Percentiles rank a stretch among this genome's conserved stretches.
These are phyloP conservation scores for Argyrosomus japonicus DNA, from an alignment of 2,113 vertebrate species.

Conservation along the genomic window DNA sequence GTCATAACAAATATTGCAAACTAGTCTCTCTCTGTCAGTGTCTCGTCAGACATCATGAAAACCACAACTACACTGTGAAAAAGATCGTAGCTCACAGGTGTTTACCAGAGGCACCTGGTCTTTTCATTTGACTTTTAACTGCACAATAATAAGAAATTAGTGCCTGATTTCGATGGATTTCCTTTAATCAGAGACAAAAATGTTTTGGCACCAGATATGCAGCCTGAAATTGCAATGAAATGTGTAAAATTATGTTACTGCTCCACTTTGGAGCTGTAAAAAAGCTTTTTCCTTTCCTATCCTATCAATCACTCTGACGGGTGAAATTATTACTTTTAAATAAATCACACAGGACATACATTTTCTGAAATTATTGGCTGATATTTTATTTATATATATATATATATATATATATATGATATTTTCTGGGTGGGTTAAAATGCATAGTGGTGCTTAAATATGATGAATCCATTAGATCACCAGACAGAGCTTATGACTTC, in stretches of 20 bases:
- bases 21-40: neutral
- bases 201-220: neutral
- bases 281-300: neutral
- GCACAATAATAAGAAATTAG: conserved; percentile 21
- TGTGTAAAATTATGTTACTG: conserved; percentile 23
- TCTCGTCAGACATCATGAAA: conserved; percentile 4
- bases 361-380: neutral
- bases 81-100: neutral
- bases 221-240: conserved; percentile 1
- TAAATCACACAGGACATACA: neutral
- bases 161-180: conserved; percentile 15
- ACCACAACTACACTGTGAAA: conserved; percentile 3
- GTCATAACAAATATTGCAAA: neutral
- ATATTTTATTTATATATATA: too few species aligned
- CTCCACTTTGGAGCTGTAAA: neutral
- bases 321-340: conserved; percentile 34
- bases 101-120: neutral
- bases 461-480: neutral
- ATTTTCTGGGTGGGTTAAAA: conserved; percentile 12
- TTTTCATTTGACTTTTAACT: conserved; percentile 27
- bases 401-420: too few species aligned
- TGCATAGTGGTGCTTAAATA: neutral
- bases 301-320: conserved; percentile 34
- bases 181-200: neutral
- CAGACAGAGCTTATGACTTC: neutral